Percentiles rank a stretch among this genome's conserved stretches.
phyloP scores from a whole-genome alignment of 1,140 invertebrate genomes.

The Drosophila kepulauana region DNA sequence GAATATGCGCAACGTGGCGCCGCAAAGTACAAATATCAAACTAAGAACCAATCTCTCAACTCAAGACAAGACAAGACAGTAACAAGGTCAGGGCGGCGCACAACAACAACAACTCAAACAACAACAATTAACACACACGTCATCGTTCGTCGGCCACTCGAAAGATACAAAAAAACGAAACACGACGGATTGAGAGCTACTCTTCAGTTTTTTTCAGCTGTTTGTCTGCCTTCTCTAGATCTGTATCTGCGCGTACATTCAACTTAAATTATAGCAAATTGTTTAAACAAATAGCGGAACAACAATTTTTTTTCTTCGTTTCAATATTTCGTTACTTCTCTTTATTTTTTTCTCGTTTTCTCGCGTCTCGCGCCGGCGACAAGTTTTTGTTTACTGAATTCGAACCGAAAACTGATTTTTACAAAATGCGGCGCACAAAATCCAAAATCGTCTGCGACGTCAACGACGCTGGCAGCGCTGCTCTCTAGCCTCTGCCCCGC shows the following conservation, averaged over 20 bases:
- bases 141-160: conserved; percentile 54
- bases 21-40: conserved; percentile 44
- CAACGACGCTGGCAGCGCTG: conserved; percentile 35
- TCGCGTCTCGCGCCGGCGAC: conserved; percentile 81
- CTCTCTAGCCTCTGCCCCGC: not conserved
- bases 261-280: conserved; percentile 71
- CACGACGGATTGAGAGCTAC: conserved; percentile 28
- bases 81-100: conserved; percentile 76
- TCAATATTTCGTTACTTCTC: conserved; percentile 26
- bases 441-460: conserved; percentile 52
- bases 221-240: conserved; percentile 3
- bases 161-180: conserved; percentile 8
- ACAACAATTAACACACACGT: conserved; percentile 62
- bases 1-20: conserved; percentile 35
- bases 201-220: conserved; percentile 27
- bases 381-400: conserved; percentile 85
- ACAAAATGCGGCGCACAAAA: conserved; percentile 63
- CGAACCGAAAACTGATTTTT: conserved; percentile 79
- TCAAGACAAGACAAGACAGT: conserved; percentile 36
- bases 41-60: conserved; percentile 41
- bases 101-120: conserved; percentile 42
- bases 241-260: conserved; percentile 55
- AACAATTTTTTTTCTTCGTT: conserved; percentile 23
- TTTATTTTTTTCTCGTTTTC: conserved; percentile 43
- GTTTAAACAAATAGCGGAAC: conserved; percentile 73